These are phyloP conservation scores for Holacanthus passer DNA, from an alignment of 2,113 vertebrate genomes.

Conservation along the genomic window DNA sequence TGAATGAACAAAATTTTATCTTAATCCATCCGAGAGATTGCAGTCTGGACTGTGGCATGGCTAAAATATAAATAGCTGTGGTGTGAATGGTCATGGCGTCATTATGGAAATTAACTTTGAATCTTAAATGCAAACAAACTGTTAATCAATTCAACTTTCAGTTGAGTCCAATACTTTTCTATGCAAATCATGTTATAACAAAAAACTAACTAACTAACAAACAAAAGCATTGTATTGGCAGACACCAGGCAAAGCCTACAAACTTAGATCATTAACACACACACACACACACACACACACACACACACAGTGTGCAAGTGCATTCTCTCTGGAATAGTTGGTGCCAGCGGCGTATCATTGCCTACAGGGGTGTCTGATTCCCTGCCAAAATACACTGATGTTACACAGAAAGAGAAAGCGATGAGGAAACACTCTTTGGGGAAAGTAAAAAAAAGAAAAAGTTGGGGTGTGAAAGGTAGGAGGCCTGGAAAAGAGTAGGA, in stretches of 20 bases:
- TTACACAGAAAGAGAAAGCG: slow-evolving; percentile 56
- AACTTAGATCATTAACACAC: slow-evolving; percentile 24
- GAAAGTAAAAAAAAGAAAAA: slow-evolving; percentile 38
- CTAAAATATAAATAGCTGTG: background rate
- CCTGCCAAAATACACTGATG: slow-evolving; percentile 73
- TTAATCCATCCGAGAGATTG: no score
- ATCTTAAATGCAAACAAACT: background rate
- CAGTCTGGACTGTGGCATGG: background rate
- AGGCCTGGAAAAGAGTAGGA: slow-evolving; percentile 22
- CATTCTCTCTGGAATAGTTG: slow-evolving; percentile 59
- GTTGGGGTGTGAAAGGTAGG: slow-evolving; percentile 41
- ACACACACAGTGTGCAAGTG: slow-evolving; percentile 13
- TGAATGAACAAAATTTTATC: background rate
- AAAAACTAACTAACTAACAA: slow-evolving; percentile 17
- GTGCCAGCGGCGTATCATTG: slow-evolving; percentile 68
- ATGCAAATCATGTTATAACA: slow-evolving; percentile 10
- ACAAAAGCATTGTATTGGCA: slow-evolving; percentile 1
- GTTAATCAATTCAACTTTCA: background rate
- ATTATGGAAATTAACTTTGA: background rate
- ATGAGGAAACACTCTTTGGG: slow-evolving; percentile 60
- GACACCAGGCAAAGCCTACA: slow-evolving; percentile 17
- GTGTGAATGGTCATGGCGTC: background rate
- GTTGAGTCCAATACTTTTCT: background rate
- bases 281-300: slow-evolving; percentile 11
- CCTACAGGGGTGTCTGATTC: slow-evolving; percentile 75